These are phyloP conservation scores for Tenthredo scrophulariae DNA, from an alignment of 2,888 invertebrate species.

Conservation along the genomic window DNA sequence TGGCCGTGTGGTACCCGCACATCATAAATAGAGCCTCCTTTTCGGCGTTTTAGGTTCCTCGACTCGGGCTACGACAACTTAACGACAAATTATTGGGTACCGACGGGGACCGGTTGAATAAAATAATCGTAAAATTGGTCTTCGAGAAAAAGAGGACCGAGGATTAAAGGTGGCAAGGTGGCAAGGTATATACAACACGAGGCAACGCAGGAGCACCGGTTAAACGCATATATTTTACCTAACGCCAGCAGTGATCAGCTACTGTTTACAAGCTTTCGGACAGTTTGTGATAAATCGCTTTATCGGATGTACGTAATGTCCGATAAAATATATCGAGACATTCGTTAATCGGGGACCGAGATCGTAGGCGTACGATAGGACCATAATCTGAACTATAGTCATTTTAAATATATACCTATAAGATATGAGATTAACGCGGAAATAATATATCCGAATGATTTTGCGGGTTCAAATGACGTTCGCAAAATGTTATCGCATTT, in stretches of 20 bases:
- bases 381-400: not conserved
- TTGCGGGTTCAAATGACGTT: not conserved
- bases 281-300: conserved; percentile 1
- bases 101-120: conserved; percentile 42
- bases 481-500: not conserved
- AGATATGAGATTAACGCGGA: not conserved
- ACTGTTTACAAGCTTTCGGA: conserved; percentile 26
- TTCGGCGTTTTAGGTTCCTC: not conserved
- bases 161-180: not conserved
- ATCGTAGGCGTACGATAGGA: not conserved
- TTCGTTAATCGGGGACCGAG: not conserved
- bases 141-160: not conserved
- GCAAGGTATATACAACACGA: too few species aligned
- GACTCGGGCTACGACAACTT: conserved; percentile 10
- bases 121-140: conserved; percentile 39
- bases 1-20: conserved; percentile 55
- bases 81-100: conserved; percentile 40
- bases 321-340: conserved; percentile 4
- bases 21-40: conserved; percentile 58
- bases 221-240: conserved; percentile 30
- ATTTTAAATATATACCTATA: not conserved
- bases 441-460: not conserved
- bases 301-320: not conserved
- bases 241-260: conserved; percentile 27
- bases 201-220: not conserved